These are phyloP conservation scores for Hylomyscus alleni DNA, from an alignment of 2,797 vertebrate genomes.

Conservation along the genomic window DNA sequence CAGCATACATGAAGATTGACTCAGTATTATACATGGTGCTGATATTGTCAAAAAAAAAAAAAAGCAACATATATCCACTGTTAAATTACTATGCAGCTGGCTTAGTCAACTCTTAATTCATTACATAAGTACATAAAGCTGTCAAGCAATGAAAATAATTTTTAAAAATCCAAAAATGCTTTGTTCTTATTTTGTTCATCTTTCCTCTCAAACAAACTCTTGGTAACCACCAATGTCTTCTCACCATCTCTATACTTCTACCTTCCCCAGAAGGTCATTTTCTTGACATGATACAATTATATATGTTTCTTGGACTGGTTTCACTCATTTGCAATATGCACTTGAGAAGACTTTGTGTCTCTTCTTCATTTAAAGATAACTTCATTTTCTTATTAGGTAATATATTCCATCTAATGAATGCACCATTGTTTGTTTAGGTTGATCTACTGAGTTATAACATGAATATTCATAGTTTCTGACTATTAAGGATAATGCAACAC, in stretches of 20 bases:
- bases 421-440: not conserved
- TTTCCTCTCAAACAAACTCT: not conserved
- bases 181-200: not conserved
- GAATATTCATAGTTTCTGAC: not conserved
- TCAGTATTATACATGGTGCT: not conserved
- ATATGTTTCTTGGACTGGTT: not conserved
- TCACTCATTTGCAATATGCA: not conserved
- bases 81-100: not conserved
- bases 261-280: not conserved
- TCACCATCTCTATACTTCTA: not conserved
- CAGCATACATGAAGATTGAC: not conserved
- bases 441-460: not conserved
- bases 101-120: not conserved
- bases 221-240: not conserved
- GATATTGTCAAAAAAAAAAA: not conserved
- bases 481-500: not conserved
- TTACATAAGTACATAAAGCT: not conserved
- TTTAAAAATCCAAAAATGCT: not conserved
- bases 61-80: not conserved
- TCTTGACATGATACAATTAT: not conserved
- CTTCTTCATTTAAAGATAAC: not conserved
- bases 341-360: not conserved
- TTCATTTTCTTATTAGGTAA: slow-evolving; percentile 3
- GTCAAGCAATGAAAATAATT: not conserved
- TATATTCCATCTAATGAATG: not conserved